A percentile compares a stretch with the other conserved stretches of the same genome.
Evolutionary conservation across 23 tunicate species (phyloP).

Genomic region (Halocynthia aurantium): DNA sequence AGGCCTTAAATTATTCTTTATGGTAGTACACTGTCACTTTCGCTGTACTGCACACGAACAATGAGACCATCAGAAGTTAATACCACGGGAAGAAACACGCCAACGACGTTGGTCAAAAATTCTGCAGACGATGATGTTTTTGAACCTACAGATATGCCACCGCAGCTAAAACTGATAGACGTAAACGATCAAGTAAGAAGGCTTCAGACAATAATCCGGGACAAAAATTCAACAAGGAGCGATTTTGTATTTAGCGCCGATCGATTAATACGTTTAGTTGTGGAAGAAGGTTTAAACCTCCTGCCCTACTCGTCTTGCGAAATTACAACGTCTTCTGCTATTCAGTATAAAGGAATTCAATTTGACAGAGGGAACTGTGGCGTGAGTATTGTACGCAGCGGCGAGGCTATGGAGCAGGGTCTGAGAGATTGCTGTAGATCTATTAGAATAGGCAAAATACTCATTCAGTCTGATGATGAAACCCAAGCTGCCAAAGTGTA

Average conservation of each 20-base stretch:
- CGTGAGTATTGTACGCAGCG: constrained; percentile 90
- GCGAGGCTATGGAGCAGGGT: constrained; percentile 98
- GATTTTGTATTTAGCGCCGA: constrained; percentile 96
- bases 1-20: too few species aligned
- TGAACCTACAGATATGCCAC: constrained; percentile 20
- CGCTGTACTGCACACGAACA: too few species aligned
- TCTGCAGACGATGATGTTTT: constrained; percentile 39
- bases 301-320: constrained; percentile 56
- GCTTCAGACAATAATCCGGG: constrained; percentile 91
- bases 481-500: constrained; percentile 85
- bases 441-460: constrained; percentile 90
- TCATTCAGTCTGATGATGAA: constrained; percentile 75
- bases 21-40: too few species aligned
- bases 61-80: too few species aligned
- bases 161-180: constrained; percentile 47
- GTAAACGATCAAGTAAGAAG: constrained; percentile 88
- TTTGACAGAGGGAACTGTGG: constrained; percentile 98
- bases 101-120: background rate
- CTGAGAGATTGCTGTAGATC: constrained; percentile 93
- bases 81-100: too few species aligned
- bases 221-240: constrained; percentile 66
- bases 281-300: constrained; percentile 93
- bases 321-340: constrained; percentile 71
- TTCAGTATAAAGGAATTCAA: constrained; percentile 51
- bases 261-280: constrained; percentile 82